A percentile compares a stretch with the other conserved stretches of the same genome.
Evolutionary conservation across 2,113 vertebrate species (phyloP).

Genomic region (Calyptomena viridis): DNA sequence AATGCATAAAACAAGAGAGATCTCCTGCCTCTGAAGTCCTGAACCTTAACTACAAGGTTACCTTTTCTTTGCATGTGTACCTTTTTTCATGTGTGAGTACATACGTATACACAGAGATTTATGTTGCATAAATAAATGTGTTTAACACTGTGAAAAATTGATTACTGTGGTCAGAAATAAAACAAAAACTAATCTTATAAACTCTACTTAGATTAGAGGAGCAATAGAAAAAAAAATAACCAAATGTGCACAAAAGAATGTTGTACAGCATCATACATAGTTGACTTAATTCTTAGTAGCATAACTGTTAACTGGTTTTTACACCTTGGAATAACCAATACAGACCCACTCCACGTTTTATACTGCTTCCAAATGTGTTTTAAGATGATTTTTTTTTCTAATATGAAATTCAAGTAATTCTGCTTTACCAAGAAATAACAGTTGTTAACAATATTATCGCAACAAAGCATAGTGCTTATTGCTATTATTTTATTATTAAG

Average conservation of each 20-base stretch:
- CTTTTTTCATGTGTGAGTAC: background rate
- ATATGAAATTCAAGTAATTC: background rate
- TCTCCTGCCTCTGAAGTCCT: background rate
- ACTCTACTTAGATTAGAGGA: background rate
- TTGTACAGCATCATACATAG: background rate
- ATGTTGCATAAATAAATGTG: background rate
- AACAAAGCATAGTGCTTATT: background rate
- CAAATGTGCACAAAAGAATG: background rate
- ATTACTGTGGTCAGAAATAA: background rate
- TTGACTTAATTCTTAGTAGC: background rate
- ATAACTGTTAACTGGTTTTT: background rate
- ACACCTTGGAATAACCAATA: background rate
- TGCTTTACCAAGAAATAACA: background rate
- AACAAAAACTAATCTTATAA: background rate
- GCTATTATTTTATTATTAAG: background rate
- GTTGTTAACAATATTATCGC: background rate
- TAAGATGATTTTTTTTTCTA: background rate
- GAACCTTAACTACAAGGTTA: background rate
- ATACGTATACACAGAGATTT: background rate
- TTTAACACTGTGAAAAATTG: background rate
- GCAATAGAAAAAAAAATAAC: background rate
- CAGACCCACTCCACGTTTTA: background rate
- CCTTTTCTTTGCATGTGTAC: background rate
- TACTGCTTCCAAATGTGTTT: background rate
- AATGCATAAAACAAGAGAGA: background rate